Base-by-base conservation (phyloP, 2,888 invertebrate species). In the Aethes cnicana region DNA sequence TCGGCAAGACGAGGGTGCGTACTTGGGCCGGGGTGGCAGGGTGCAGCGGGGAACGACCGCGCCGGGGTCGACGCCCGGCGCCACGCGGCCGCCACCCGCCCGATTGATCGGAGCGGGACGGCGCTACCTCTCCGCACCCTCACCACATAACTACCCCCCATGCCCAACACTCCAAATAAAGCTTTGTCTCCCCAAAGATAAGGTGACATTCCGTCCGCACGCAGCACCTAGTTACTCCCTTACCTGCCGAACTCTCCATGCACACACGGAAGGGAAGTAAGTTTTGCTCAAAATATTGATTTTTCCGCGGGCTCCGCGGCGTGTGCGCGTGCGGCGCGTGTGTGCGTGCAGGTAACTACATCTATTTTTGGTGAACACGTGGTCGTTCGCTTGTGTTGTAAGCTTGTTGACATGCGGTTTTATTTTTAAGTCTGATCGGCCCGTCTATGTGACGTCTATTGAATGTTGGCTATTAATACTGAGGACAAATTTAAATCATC, bases 221-320 rank as follows among this genome's bases (percentile, higher is more conserved):
- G 46, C 54, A 53, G 53, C 55, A 68, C 81, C 60, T 57, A 69
- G 56, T 76, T 64, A 78, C 79, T 57, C 46, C 62, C 54, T n/a
- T 50, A 61, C 54, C 35, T 57, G 57, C 52, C 60, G 65, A 69
- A 69, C 74, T 66, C 62, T 63, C 65, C 58, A 77, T 77, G 69
- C 87, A 86, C 86, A 87, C 87, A 78, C 72, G 63, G 79, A 76
- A 79, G 84, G 88, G 88, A 88, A 87, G 86, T 83, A 85, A 50
- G 85, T 86, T 89, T 87, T 86, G 88, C 87, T 89, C 84, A 86
- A 87, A 89, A 88, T 89, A 89, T 89, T 88, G 88, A 89, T 89
- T 89, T 89, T 88, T 87, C 87, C 81, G 81, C 81, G 74, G 77
- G 81, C 70, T 69, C 72, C 66, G 77, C 73, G 74, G 74, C 64